Percentiles rank a stretch among this genome's conserved stretches.
phyloP scores from a whole-genome alignment of 2,888 invertebrate species.

The Leucophenga maculata region DNA sequence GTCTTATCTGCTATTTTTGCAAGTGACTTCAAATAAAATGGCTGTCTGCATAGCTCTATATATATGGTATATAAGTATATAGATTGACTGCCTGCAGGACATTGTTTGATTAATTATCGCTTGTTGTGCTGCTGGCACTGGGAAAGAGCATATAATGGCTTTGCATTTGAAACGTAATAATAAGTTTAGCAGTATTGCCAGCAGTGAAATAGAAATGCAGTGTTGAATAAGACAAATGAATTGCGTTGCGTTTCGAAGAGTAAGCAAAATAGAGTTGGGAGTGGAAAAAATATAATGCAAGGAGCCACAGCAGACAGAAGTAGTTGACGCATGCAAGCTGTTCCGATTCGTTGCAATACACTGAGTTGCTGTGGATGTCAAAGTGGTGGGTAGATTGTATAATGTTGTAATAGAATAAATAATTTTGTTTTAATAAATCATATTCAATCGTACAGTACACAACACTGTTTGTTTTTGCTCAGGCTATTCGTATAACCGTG shows the following conservation, averaged over 20 bases:
- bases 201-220: slow-evolving; percentile 1
- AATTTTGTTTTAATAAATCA: no score
- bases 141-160: not conserved
- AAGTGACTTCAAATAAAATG: not conserved
- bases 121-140: not conserved
- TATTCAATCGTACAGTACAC: no score
- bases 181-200: not conserved
- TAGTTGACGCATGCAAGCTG: slow-evolving; percentile 10
- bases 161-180: no score
- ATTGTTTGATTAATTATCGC: slow-evolving; percentile 12
- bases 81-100: not conserved
- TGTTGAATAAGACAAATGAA: slow-evolving; percentile 16
- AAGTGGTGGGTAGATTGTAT: no score
- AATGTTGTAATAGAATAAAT: no score
- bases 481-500: no score
- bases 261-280: not conserved
- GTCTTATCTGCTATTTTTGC: not conserved
- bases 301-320: not conserved
- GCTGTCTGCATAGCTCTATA: not conserved
- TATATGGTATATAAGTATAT: not conserved
- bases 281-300: not conserved
- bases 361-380: not conserved
- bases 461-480: no score
- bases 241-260: no score
- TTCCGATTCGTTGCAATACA: not conserved